Evolutionary conservation across 2,113 vertebrate species (phyloP).

Genomic region (Falco punctatus): DNA sequence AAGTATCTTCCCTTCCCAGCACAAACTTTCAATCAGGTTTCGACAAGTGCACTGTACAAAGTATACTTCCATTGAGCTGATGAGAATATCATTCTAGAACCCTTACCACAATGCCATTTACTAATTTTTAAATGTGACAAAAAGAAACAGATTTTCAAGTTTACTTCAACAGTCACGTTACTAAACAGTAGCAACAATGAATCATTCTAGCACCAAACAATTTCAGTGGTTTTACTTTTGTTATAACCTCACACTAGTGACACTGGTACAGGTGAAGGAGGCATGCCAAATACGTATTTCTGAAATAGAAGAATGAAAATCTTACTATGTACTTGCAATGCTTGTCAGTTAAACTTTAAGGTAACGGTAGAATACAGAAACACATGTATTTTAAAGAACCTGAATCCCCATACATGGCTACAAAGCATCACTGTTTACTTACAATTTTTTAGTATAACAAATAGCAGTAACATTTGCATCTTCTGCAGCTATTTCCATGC

Average conservation of each 20-base stretch:
- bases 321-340: not conserved
- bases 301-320: slow-evolving; percentile 42
- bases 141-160: not conserved
- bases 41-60: not conserved
- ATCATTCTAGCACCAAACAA: not conserved
- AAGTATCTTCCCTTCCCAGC: not conserved
- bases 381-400: not conserved
- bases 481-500: not conserved
- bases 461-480: not conserved
- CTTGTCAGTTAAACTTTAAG: not conserved
- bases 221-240: not conserved
- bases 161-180: not conserved
- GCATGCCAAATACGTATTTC: slow-evolving; percentile 7
- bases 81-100: not conserved
- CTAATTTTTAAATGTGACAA: not conserved
- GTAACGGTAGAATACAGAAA: not conserved
- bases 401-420: not conserved
- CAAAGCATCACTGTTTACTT: slow-evolving; percentile 3
- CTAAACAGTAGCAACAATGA: not conserved
- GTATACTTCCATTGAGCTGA: not conserved
- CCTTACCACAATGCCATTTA: not conserved
- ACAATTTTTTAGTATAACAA: not conserved
- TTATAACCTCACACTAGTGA: slow-evolving; percentile 4
- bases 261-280: not conserved
- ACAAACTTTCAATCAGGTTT: not conserved